Base-by-base conservation (phyloP, 2,888 invertebrate species). In the Tigriopus californicus region DNA sequence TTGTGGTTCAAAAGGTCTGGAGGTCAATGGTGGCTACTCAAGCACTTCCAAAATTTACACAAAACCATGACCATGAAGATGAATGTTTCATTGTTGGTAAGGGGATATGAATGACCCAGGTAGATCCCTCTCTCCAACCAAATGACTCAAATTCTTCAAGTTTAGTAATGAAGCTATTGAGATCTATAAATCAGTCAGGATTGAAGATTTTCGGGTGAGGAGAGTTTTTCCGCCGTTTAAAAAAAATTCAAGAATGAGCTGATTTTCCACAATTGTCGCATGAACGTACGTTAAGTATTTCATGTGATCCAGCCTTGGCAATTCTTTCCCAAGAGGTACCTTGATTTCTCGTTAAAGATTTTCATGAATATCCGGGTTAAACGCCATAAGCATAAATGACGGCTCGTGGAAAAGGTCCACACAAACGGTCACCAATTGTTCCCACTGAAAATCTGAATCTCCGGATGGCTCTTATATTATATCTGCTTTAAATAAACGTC, bases 21-120 rank as follows among this genome's bases (percentile, higher is more conserved):
- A 33, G 56, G 56, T 18, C 33, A 22, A 8, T 18, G 44, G 6
- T 25, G 40, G 13, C 40, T 33, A 13, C 46, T 18, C 15, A 24
- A 5, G 15, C 33, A 10, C 13, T 44, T 18, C 3, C 18, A 22
- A 13, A 42, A 42, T 24, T 25, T 42, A n/a, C 44, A 44, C n/a
- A 56, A 24, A 1, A 44, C 15, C 33, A 20, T 42, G 1, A 56
- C 56, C 12, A 56, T 44, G 24, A 56, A 56, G 20, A 42, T 42
- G 25, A 56, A 56, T 13, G 44, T 18, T 46, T 56, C 42, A n/a
- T 42, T 56, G 20, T 56, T 56, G 44, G 56, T 44, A n/a, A 56
- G 44, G 22, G 42, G n/a, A n/a, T n/a, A n/a, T n/a, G n/a, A 24
- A 1, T 56, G 20, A 3, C 56, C 56, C 56, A 56, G 42, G 22